phyloP scores from a whole-genome alignment of 2,113 vertebrate genomes.

The Micronycteris hirsuta region DNA sequence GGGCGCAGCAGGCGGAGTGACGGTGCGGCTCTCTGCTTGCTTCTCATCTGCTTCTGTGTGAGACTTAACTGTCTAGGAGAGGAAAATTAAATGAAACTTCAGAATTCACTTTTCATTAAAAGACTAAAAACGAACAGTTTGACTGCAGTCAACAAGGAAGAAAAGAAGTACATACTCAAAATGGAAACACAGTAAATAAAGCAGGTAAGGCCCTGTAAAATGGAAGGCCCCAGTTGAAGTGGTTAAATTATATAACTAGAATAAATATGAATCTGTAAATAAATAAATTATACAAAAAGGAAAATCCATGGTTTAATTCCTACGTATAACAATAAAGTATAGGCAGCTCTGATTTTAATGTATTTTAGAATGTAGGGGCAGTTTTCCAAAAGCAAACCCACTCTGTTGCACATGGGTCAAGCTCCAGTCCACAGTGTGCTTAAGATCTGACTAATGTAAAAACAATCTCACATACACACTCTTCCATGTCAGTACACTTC shows the following conservation, averaged over 20 bases:
- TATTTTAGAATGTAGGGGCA: background rate
- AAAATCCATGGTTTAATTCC: background rate
- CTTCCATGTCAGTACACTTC: background rate
- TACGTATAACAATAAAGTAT: background rate
- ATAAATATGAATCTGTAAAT: background rate
- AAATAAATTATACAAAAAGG: background rate
- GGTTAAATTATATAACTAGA: background rate
- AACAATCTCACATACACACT: background rate
- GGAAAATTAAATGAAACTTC: conserved; percentile 61
- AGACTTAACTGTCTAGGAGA: conserved; percentile 88
- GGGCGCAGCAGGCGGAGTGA: conserved; percentile 88
- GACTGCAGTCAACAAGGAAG: background rate
- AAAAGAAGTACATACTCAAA: background rate
- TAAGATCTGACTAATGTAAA: background rate
- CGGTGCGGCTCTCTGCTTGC: conserved; percentile 82
- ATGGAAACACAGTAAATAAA: background rate
- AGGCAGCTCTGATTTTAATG: background rate
- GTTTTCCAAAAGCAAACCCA: background rate
- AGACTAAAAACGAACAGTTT: conserved; percentile 25
- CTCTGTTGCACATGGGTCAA: background rate
- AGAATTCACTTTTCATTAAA: conserved; percentile 56
- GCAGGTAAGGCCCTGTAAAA: background rate
- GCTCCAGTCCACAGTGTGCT: background rate
- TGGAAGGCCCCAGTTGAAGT: background rate
- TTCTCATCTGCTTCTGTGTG: conserved; percentile 90